Conservation (phyloP, 2,797 vertebrate genomes). For the Sarcophilus harrisii region DNA sequence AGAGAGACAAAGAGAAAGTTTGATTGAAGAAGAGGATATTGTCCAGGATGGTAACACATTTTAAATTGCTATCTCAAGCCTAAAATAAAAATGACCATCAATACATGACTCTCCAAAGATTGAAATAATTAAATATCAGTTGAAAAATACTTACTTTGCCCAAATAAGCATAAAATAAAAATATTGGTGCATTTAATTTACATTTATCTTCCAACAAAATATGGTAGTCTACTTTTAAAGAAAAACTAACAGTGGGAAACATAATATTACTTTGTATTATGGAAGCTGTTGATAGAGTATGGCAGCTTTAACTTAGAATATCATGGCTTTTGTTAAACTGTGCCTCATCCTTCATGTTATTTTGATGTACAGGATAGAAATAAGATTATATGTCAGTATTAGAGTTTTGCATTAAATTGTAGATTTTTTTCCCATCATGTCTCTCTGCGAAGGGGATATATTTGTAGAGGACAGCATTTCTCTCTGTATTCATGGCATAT, state of each 20-base stretch:
- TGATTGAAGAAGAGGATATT: neutral
- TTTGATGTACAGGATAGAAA: constrained; percentile 67
- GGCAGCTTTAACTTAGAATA: constrained; percentile 64
- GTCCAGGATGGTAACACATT: neutral
- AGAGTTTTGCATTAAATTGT: constrained; percentile 65
- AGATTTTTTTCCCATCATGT: neutral
- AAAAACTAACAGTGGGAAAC: constrained; percentile 65
- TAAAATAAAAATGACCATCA: neutral
- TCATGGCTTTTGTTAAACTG: constrained; percentile 71
- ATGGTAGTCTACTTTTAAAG: constrained; percentile 74
- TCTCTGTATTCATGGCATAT: constrained; percentile 27
- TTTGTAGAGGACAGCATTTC: constrained; percentile 70
- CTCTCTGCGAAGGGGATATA: constrained; percentile 48
- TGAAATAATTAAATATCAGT: neutral
- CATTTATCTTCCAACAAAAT: constrained; percentile 66
- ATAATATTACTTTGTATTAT: constrained; percentile 71
- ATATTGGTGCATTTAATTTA: constrained; percentile 68
- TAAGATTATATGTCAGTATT: constrained; percentile 63
- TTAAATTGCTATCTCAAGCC: neutral
- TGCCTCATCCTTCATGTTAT: constrained; percentile 66
- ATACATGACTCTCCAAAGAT: neutral
- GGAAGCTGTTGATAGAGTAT: constrained; percentile 71
- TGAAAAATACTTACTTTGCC: constrained; percentile 46
- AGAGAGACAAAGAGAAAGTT: neutral
- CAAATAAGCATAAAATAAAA: constrained; percentile 46